These are phyloP conservation scores for Bryconaethiops microstoma DNA, from an alignment of 2,797 vertebrate genomes.

Conservation along the genomic window DNA sequence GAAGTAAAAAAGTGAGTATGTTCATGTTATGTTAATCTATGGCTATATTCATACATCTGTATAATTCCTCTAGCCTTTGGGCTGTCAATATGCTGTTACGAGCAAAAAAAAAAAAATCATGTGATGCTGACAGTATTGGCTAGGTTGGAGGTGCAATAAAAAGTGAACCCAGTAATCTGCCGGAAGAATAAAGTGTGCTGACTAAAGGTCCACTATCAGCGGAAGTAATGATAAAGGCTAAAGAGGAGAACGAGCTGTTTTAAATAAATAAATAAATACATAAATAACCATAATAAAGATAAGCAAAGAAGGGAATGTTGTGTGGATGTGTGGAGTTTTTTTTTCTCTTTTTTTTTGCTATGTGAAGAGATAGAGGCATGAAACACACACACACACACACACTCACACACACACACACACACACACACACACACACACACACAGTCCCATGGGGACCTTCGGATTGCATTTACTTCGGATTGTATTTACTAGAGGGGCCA, in stretches of 20 bases:
- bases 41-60: too few species aligned
- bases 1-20: too few species aligned
- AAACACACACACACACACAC: background rate
- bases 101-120: too few species aligned
- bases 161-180: background rate
- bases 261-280: constrained; percentile 9
- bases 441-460: background rate
- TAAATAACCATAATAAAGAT: background rate
- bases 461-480: background rate
- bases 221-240: background rate
- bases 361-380: constrained; percentile 1
- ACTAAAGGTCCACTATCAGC: background rate
- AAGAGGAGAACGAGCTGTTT: background rate
- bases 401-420: background rate
- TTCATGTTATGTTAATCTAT: too few species aligned
- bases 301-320: background rate
- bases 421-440: background rate
- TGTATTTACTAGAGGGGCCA: background rate
- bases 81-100: too few species aligned
- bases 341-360: constrained; percentile 7
- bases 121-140: background rate
- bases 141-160: background rate
- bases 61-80: too few species aligned
- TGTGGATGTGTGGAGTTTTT: background rate
- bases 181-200: background rate